Conservation (phyloP, 64 coral and sea anemone species). For the Orbicella faveolata region DNA sequence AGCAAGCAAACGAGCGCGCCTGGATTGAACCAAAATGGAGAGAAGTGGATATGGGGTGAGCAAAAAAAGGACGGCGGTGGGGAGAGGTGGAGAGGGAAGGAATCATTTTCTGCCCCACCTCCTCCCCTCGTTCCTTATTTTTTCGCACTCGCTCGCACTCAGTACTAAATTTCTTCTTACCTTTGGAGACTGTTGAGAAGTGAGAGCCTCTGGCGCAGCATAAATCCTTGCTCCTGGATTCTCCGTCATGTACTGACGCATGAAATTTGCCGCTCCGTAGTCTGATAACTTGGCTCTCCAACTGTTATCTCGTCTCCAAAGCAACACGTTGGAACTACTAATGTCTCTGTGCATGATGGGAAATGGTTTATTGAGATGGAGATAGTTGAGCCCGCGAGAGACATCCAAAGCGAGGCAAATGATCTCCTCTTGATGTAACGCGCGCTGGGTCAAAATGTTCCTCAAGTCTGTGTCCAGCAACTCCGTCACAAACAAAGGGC, state of each 20-base stretch:
- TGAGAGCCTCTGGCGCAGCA: conserved; percentile 83
- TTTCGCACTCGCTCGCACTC: too few relatives aligned
- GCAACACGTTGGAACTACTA: conserved; percentile 91
- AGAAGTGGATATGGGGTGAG: too few relatives aligned
- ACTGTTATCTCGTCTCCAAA: conserved; percentile 87
- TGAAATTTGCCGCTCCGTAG: conserved; percentile 97
- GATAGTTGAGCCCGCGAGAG: conserved; percentile 67
- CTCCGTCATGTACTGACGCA: conserved; percentile 92
- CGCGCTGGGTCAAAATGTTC: conserved; percentile 70
- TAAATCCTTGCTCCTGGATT: conserved; percentile 95
- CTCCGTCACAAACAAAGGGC: conserved; percentile 62
- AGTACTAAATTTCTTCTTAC: conserved; percentile 7
- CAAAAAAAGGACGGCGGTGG: too few relatives aligned
- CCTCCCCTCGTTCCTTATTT: too few relatives aligned
- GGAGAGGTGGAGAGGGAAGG: too few relatives aligned
- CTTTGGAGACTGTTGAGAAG: conserved; percentile 91
- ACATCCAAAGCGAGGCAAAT: conserved; percentile 67
- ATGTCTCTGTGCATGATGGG: conserved; percentile 97
- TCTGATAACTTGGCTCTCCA: conserved; percentile 95
- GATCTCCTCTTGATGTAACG: conserved; percentile 65
- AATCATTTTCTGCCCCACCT: too few relatives aligned
- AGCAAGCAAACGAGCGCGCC: too few relatives aligned
- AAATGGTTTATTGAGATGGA: conserved; percentile 71
- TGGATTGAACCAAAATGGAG: too few relatives aligned
- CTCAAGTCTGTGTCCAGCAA: conserved; percentile 72